phyloP scores from a whole-genome alignment of 2,113 vertebrate species.

The Glaucidium brasilianum region DNA sequence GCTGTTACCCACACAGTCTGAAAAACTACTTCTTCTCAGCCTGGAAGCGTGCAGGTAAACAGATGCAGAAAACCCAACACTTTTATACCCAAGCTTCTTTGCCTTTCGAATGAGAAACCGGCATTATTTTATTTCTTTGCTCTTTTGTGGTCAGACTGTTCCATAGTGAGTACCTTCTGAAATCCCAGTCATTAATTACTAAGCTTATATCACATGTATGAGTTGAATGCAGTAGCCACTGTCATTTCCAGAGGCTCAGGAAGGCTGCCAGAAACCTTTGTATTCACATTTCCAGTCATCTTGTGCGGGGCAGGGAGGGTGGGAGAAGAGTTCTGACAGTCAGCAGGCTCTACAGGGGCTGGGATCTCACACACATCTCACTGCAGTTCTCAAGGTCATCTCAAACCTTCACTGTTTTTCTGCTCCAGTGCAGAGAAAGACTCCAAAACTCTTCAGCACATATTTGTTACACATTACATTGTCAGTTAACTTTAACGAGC shows the following conservation, averaged over 20 bases:
- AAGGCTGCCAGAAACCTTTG: not conserved
- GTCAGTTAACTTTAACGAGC: not conserved
- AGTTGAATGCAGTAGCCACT: not conserved
- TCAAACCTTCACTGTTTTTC: not conserved
- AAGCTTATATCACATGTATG: accelerated
- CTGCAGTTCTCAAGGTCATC: not conserved
- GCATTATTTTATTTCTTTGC: not conserved
- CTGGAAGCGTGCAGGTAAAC: not conserved
- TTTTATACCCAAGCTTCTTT: not conserved
- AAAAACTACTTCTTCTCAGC: not conserved
- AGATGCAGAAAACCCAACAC: not conserved
- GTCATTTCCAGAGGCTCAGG: not conserved
- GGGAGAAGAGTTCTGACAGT: not conserved
- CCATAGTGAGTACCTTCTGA: not conserved
- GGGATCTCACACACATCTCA: not conserved
- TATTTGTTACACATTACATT: not conserved
- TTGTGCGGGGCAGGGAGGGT: not conserved
- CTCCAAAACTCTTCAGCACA: not conserved
- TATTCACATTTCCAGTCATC: not conserved
- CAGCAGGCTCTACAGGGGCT: not conserved
- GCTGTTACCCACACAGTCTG: not conserved
- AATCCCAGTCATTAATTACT: not conserved
- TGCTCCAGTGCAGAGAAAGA: not conserved
- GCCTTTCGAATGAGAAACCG: not conserved
- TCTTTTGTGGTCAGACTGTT: not conserved